Evolutionary conservation across 2,888 invertebrate species (phyloP), one percentile per base, ranked within the genome.

Genomic region (Leptinotarsa haldemani): DNA sequence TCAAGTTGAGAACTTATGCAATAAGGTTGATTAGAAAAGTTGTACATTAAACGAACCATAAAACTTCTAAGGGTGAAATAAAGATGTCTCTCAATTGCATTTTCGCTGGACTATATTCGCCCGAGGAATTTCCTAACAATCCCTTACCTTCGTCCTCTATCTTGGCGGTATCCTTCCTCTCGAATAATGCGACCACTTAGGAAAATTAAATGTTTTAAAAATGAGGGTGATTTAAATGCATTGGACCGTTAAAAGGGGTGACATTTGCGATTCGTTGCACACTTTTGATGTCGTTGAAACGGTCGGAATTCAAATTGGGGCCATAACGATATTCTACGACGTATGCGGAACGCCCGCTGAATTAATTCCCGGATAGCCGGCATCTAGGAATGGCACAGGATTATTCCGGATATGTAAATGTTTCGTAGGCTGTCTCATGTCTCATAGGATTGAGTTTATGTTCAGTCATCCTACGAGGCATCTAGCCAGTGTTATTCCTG

Each of bases 141-240:
- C 22, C 22, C 58, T 58, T 58, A 58, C 20, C 25, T 58, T 58
- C 16, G 5, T 58, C 22, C 58, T 13, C 15, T 15, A 58, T 25
- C 25, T 22, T 58, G 25, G 15, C 1, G 58, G 12, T 22, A 15
- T 22, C 52, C 52, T 18, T 52, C 52, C 52, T 30, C 18, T 56
- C n/a, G 46, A 68, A 47, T 22, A 22, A n/a, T n/a, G 69, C 18
- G 20, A 56, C 46, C 69, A 69, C 69, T 69, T 61, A 47, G 50
- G 58, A 66, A 71, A 71, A 71, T 71, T 66, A 67, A 67, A 71
- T 61, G 71, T 67, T 61, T 67, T 15, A 61, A 67, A 71, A 71
- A 71, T 71, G 66, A 71, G 67, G 71, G 71, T 67, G 58, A 71
- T 71, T 71, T 71, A 71, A 71, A 71, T 71, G 71, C 71, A 71